A percentile compares a stretch with the other conserved stretches of the same genome.
These are phyloP conservation scores for Lasioglossum albipes DNA, from an alignment of 1,140 invertebrate genomes.

Conservation along the genomic window DNA sequence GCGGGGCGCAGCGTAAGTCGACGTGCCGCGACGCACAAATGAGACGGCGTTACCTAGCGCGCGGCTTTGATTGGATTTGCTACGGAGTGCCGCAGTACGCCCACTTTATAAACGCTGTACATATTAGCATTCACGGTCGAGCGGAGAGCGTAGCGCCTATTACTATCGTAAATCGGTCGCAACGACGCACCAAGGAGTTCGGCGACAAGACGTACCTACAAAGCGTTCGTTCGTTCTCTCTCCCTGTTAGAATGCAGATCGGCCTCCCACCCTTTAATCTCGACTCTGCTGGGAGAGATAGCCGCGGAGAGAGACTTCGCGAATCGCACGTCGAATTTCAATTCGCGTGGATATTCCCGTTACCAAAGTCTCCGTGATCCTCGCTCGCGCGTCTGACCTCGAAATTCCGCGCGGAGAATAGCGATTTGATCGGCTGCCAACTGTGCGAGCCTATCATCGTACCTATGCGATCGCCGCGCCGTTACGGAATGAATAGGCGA, in stretches of 20 bases:
- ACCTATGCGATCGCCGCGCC: not conserved
- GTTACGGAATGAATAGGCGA: not conserved
- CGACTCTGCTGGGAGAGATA: not conserved
- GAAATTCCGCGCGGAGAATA: conserved; percentile 16
- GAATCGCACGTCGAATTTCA: conserved; percentile 59
- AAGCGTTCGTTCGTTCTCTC: not conserved
- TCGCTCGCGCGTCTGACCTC: conserved; percentile 17
- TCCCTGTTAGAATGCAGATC: conserved; percentile 49
- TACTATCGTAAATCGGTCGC: conserved; percentile 67
- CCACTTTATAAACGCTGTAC: conserved; percentile 62
- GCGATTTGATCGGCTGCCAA: conserved; percentile 26
- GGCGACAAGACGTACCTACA: not conserved
- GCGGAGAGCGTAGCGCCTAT: conserved; percentile 50
- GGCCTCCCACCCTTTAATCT: conserved; percentile 18
- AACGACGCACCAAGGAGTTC: conserved; percentile 39
- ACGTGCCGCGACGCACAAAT: conserved; percentile 47
- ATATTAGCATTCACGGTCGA: conserved; percentile 66
- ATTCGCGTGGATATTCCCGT: conserved; percentile 47
- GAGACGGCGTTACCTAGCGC: conserved; percentile 42
- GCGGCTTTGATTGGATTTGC: conserved; percentile 75
- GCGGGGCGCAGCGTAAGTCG: conserved; percentile 15
- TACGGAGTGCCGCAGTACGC: conserved; percentile 66
- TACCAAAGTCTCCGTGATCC: conserved; percentile 12
- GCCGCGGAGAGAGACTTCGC: not conserved
- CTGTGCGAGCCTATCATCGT: not conserved